Percentiles rank a stretch among this genome's conserved stretches.
Evolutionary conservation across 2,888 invertebrate species (phyloP).

Genomic region (Seladonia tumulorum): DNA sequence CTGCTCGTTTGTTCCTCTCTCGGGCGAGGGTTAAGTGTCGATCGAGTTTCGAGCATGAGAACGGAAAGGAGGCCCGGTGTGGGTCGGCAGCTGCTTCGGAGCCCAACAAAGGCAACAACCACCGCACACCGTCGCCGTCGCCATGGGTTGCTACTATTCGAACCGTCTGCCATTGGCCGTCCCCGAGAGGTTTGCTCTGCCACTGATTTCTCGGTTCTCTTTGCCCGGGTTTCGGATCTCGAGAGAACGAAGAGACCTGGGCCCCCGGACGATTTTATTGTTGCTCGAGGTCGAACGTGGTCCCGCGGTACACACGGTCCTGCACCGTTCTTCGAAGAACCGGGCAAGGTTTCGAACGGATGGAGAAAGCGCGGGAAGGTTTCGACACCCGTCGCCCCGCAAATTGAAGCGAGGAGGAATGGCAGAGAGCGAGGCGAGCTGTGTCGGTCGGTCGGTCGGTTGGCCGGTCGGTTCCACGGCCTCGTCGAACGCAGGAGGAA

Average conservation of each 20-base stretch:
- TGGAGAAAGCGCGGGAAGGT: constrained; percentile 70
- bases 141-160: constrained; percentile 35
- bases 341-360: constrained; percentile 37
- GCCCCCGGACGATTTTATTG: background rate
- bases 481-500: constrained; percentile 47
- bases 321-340: constrained; percentile 36
- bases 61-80: constrained; percentile 80
- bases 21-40: constrained; percentile 75
- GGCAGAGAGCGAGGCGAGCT: background rate
- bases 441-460: background rate
- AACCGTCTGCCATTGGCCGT: constrained; percentile 15
- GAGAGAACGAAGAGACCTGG: background rate
- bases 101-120: constrained; percentile 76
- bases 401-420: constrained; percentile 60
- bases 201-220: constrained; percentile 47
- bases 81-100: constrained; percentile 78
- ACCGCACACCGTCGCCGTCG: constrained; percentile 42
- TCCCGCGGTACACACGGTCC: background rate
- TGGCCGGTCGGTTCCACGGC: constrained; percentile 34
- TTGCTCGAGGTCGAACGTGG: constrained; percentile 32
- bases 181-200: background rate
- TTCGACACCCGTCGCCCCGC: constrained; percentile 66
- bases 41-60: constrained; percentile 83
- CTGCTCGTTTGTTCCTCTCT: constrained; percentile 23
- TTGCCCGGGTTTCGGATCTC: constrained; percentile 14